Conservation (phyloP, 2,797 vertebrate species). For the Poecile montanus region DNA sequence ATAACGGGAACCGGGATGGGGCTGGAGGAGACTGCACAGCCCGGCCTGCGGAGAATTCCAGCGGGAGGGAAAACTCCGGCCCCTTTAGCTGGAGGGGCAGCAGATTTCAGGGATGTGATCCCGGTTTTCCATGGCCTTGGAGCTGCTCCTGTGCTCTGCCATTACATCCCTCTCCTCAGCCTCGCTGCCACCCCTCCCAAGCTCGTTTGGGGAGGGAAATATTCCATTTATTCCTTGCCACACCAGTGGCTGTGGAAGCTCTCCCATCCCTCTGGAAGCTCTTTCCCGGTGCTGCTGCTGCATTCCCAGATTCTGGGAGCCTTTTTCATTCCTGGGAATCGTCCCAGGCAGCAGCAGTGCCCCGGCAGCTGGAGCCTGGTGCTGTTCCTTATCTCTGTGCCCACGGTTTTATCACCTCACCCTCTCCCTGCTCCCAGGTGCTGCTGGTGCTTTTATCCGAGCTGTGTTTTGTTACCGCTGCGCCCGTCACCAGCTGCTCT, state of each 20-base stretch:
- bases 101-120: background rate
- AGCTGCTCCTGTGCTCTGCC: background rate
- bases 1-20: background rate
- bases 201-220: background rate
- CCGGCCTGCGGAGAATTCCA: background rate
- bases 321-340: background rate
- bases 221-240: background rate
- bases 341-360: background rate
- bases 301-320: background rate
- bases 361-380: background rate
- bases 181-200: background rate
- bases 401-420: background rate
- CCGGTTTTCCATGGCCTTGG: fast-evolving
- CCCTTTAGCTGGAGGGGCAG: background rate
- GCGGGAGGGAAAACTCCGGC: background rate
- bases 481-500: constrained; percentile 10
- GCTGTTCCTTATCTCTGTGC: background rate
- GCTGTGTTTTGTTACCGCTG: background rate
- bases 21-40: background rate
- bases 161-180: background rate
- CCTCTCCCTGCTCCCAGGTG: background rate
- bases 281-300: background rate
- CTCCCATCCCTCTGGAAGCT: background rate
- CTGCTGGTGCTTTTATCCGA: background rate
- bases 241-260: fast-evolving